Evolutionary conservation across 2,888 invertebrate genomes (phyloP), one percentile per base, ranked within the genome.

Genomic region (Microlaimidae sp.): DNA sequence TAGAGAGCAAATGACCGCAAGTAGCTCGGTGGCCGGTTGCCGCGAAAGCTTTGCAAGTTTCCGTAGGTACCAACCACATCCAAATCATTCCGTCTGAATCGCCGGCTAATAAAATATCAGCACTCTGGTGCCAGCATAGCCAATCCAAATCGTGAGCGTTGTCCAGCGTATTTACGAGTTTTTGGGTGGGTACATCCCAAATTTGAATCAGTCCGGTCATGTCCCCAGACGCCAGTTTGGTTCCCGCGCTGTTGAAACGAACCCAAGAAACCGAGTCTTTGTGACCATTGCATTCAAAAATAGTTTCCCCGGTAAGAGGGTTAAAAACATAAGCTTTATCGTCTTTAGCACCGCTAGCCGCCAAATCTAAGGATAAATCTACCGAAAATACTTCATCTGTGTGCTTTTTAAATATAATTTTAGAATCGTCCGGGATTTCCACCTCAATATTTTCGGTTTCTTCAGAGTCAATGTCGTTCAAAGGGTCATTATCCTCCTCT

Each of bases 291-390:
- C 83, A 82, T 64, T 82, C 79, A 61, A 82, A 75, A 3, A 82
- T 57, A 19, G 82, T 71, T 58, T 82, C 76, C 1, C 82, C 82
- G 4, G 76, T 78, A 21, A 75, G 61, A 1, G 78, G 76, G 61
- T 82, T 78, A 88, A 90, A 93, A 1, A 93, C 79, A 69, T 78
- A 85, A 0, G 87, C 90, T 62, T 77, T 79, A 66, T 95, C 92
- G 71, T 95, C 92, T 71, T 90, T 84, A 2, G 88, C 86, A 1
- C 93, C 93, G 2, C 88, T 85, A 5, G 60, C 63, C n/a, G n/a
- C n/a, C n/a, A n/a, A n/a, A n/a, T n/a, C n/a, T n/a, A n/a, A n/a
- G n/a, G n/a, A n/a, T n/a, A n/a, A n/a, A n/a, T n/a, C n/a, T n/a
- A n/a, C n/a, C n/a, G n/a, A n/a, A n/a, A n/a, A n/a, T n/a, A n/a